Conservation (phyloP, 2,888 invertebrate species). For the Eurytoma adleriae region DNA sequence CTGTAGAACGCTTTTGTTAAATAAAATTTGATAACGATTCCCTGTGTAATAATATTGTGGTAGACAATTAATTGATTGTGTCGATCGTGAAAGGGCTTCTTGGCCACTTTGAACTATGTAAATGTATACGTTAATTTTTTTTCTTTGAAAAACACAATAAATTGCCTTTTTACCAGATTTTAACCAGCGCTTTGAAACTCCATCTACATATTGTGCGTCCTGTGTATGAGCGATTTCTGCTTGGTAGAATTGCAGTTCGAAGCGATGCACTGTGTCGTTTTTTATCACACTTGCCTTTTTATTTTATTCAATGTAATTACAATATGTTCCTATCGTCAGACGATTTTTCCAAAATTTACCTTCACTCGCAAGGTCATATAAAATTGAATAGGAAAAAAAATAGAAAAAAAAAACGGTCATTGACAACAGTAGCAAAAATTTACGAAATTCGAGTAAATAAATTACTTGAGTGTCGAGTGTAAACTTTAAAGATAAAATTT, state of each 20-base stretch:
- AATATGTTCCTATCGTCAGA: background rate
- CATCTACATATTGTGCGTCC: slow-evolving; percentile 31
- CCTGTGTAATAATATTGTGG: slow-evolving; percentile 23
- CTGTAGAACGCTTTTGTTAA: slow-evolving; percentile 25
- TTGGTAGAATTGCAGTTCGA: slow-evolving; percentile 42
- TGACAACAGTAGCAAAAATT: background rate
- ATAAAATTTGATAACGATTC: slow-evolving; percentile 4
- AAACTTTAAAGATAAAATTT: too few species aligned
- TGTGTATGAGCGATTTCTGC: slow-evolving; percentile 51
- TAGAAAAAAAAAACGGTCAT: too few species aligned
- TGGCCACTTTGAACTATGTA: slow-evolving; percentile 42
- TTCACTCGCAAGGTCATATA: slow-evolving; percentile 21
- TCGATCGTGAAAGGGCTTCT: slow-evolving; percentile 46
- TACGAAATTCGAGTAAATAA: too few species aligned
- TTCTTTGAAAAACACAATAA: slow-evolving; percentile 42
- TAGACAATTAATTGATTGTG: slow-evolving; percentile 34
- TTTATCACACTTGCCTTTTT: slow-evolving; percentile 2
- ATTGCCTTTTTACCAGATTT: slow-evolving; percentile 48
- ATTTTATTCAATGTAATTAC: slow-evolving; percentile 22
- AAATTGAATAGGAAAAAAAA: slow-evolving; percentile 41
- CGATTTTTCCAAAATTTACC: slow-evolving; percentile 24
- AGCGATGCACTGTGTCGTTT: slow-evolving; percentile 42
- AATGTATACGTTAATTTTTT: slow-evolving; percentile 39
- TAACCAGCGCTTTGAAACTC: slow-evolving; percentile 55
- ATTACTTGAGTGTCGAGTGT: too few species aligned